Evolutionary conservation across 2,797 vertebrate species (phyloP).

Genomic region (Crypturellus tataupa): DNA sequence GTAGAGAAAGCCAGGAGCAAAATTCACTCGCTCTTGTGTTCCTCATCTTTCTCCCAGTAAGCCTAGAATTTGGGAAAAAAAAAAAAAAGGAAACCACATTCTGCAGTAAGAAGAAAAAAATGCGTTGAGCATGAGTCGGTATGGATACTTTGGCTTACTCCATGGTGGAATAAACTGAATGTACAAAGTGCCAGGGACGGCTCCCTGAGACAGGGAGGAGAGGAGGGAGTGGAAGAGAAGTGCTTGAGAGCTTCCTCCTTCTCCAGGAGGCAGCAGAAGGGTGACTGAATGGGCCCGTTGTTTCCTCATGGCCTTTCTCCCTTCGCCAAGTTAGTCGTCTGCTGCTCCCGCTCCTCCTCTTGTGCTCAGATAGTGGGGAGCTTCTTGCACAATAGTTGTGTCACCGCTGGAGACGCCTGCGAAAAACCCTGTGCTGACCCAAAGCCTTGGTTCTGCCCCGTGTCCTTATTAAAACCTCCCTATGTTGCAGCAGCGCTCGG

Average conservation of each 20-base stretch:
- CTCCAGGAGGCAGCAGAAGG: not conserved
- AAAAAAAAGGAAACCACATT: not conserved
- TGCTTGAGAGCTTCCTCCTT: not conserved
- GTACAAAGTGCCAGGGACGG: not conserved
- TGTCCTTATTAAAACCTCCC: not conserved
- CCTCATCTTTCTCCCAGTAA: not conserved
- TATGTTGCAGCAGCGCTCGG: not conserved
- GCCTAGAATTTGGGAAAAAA: not conserved
- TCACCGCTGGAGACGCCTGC: not conserved
- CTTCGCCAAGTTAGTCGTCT: rapidly evolving
- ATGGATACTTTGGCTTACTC: not conserved
- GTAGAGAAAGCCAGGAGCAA: not conserved
- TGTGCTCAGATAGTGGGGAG: not conserved
- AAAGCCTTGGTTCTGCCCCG: not conserved
- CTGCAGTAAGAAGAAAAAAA: not conserved
- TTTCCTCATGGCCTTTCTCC: not conserved
- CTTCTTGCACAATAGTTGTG: not conserved
- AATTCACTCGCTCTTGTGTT: not conserved
- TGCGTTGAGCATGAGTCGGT: not conserved
- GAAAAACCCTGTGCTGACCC: not conserved
- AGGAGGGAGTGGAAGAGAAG: not conserved
- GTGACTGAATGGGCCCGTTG: not conserved
- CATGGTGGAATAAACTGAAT: not conserved
- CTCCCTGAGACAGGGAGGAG: not conserved
- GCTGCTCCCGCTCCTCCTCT: not conserved